Evolutionary conservation across 2,797 vertebrate genomes (phyloP), one percentile per base, ranked within the genome.

Genomic region (Buceros bicornis): DNA sequence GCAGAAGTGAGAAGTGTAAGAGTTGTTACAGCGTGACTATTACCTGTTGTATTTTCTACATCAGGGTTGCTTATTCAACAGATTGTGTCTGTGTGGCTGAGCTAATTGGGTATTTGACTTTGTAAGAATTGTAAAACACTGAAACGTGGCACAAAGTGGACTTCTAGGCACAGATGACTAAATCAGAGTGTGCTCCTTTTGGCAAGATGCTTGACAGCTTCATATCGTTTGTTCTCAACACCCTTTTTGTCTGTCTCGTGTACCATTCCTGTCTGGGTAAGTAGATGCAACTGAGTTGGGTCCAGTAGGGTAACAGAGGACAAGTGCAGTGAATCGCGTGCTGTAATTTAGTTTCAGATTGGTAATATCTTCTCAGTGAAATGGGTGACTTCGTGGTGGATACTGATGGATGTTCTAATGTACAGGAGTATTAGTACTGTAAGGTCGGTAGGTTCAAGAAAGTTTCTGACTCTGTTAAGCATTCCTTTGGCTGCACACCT

Each of bases 71-170:
- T 53, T 71, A 29, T 74, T 65, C 70, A 73, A 16, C 43, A 80
- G 45, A 20, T 57, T 43, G 12, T 65, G 37, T 93, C 83, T 82
- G 8, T 67, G 76, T 94, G 56, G 43, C 61, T 84, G 76, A 95
- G 51, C 29, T 92, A 65, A 29, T 61, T 42, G 69, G 22, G 8
- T 70, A 10, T 82, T 91, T 84, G 21, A 85, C 47, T 65, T 65
- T 87, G 35, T 76, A 77, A 70, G 80, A 56, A 56, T 53, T 61
- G 19, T 61, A 66, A 33, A 73, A 20, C 40, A 25, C 51, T 62
- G 79, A 61, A 69, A n/a, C 51, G 33, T 77, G 22, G 57, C 45
- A 81, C 42, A 60, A 28, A 87, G 57, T 90, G 54, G 56, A 53
- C 53, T 78, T 85, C 14, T 29, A 26, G 40, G 33, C 73, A 40